phyloP scores from a whole-genome alignment of 1,140 invertebrate species.

The Tetragonula clypearis region DNA sequence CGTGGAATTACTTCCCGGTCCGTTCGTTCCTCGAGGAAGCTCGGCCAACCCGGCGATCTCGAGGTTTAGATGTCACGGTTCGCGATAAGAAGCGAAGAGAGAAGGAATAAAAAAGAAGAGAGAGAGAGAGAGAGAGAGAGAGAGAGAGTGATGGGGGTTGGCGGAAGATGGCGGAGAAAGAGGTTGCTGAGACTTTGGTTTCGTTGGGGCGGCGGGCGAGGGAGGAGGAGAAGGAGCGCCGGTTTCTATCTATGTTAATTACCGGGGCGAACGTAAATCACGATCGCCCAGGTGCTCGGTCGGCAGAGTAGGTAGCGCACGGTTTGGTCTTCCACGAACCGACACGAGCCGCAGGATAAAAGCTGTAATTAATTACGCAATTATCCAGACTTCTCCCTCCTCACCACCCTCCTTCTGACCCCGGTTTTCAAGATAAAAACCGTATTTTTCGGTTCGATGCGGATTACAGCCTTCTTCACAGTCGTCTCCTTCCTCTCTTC shows the following conservation, averaged over 20 bases:
- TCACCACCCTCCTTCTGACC: no score
- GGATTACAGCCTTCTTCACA: constrained; percentile 54
- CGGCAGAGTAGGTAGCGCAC: constrained; percentile 60
- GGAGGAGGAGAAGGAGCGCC: constrained; percentile 19
- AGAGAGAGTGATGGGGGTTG: constrained; percentile 22
- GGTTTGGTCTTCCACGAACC: constrained; percentile 45
- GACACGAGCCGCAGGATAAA: constrained; percentile 65
- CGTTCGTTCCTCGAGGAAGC: constrained; percentile 19
- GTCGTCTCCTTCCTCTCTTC: not conserved
- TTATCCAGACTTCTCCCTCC: constrained; percentile 64
- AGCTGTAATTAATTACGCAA: constrained; percentile 79
- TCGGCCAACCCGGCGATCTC: constrained; percentile 25
- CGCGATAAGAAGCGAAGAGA: constrained; percentile 53
- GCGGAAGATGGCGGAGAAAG: not conserved
- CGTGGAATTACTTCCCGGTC: constrained; percentile 31
- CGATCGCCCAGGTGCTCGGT: constrained; percentile 66
- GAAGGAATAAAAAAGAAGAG: constrained; percentile 31
- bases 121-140: not conserved
- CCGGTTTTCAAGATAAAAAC: constrained; percentile 74
- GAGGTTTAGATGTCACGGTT: constrained; percentile 52
- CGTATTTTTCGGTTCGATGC: constrained; percentile 79
- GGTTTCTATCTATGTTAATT: constrained; percentile 74
- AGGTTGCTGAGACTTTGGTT: constrained; percentile 1
- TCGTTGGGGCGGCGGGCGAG: not conserved
- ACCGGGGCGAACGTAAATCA: constrained; percentile 68